Conservation (phyloP, 2,113 vertebrate species). For the Atherinomorus stipes region DNA sequence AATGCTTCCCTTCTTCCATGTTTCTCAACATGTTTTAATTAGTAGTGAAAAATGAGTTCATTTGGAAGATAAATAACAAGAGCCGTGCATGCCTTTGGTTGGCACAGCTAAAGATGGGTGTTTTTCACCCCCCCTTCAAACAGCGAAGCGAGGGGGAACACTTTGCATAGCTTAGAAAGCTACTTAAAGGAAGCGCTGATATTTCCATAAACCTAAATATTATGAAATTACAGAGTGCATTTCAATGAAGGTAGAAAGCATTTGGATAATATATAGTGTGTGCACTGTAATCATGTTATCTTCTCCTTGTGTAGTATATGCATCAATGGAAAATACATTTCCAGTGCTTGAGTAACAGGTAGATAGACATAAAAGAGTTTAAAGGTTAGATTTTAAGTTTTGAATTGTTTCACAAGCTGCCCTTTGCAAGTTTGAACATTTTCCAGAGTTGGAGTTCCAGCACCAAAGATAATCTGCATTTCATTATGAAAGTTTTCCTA, state of each 20-base stretch:
- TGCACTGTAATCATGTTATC: background rate
- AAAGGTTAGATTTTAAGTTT: too few relatives aligned
- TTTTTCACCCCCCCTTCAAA: slow-evolving; percentile 39
- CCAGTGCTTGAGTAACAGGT: too few relatives aligned
- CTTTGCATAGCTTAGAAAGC: slow-evolving; percentile 42
- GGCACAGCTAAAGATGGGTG: slow-evolving; percentile 69
- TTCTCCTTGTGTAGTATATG: background rate
- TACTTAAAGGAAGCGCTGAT: slow-evolving; percentile 3
- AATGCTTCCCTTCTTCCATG: slow-evolving; percentile 72
- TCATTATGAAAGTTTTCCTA: slow-evolving; percentile 40
- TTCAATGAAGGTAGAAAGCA: slow-evolving; percentile 3
- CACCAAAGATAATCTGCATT: slow-evolving; percentile 11
- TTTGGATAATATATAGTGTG: background rate
- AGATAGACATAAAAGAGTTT: too few relatives aligned
- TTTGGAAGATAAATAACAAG: slow-evolving; percentile 83
- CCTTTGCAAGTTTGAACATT: too few relatives aligned
- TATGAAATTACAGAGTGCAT: background rate
- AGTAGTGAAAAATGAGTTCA: slow-evolving; percentile 83
- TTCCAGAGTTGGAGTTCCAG: background rate
- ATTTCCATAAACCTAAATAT: slow-evolving; percentile 20
- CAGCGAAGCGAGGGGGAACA: slow-evolving; percentile 9
- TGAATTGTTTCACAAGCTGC: too few relatives aligned
- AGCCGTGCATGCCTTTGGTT: slow-evolving; percentile 73
- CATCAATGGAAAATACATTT: background rate
- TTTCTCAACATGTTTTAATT: slow-evolving; percentile 82